Percentiles rank a stretch among this genome's conserved stretches.
phyloP scores from a whole-genome alignment of 2,888 invertebrate species.

The Scelioninae gen. 1 region DNA sequence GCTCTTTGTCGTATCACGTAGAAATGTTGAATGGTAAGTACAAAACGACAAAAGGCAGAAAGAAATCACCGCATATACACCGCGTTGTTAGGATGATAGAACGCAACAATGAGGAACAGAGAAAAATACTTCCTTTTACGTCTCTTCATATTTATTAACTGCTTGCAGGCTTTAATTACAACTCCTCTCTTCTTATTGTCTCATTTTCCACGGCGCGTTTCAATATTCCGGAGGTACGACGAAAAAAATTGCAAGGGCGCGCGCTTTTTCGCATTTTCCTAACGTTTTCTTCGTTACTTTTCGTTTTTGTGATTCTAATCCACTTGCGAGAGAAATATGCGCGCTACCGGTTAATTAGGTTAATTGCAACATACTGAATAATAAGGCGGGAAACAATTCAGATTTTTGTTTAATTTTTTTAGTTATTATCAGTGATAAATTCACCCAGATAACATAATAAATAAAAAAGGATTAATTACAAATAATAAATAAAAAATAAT shows the following conservation, averaged over 20 bases:
- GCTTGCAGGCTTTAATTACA: constrained; percentile 69
- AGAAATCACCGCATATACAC: constrained; percentile 59
- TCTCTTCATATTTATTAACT: constrained; percentile 68
- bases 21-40: constrained; percentile 63
- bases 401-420: constrained; percentile 32
- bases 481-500: too few relatives aligned
- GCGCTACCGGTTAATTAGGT: constrained; percentile 38
- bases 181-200: constrained; percentile 57
- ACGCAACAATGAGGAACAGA: constrained; percentile 68
- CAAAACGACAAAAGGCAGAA: constrained; percentile 65
- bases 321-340: constrained; percentile 28
- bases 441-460: too few relatives aligned
- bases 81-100: constrained; percentile 58
- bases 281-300: constrained; percentile 5
- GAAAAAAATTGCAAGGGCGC: constrained; percentile 26
- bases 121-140: constrained; percentile 62
- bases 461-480: too few relatives aligned
- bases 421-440: constrained; percentile 2
- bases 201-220: constrained; percentile 54
- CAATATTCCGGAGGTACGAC: constrained; percentile 54
- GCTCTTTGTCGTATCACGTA: constrained; percentile 66
- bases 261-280: constrained; percentile 1
- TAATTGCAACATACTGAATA: constrained; percentile 35
- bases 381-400: neutral
- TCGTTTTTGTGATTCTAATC: constrained; percentile 15